Base-by-base conservation (phyloP, 2,113 vertebrate species). In the Pseudolaguvia tuberculata region DNA sequence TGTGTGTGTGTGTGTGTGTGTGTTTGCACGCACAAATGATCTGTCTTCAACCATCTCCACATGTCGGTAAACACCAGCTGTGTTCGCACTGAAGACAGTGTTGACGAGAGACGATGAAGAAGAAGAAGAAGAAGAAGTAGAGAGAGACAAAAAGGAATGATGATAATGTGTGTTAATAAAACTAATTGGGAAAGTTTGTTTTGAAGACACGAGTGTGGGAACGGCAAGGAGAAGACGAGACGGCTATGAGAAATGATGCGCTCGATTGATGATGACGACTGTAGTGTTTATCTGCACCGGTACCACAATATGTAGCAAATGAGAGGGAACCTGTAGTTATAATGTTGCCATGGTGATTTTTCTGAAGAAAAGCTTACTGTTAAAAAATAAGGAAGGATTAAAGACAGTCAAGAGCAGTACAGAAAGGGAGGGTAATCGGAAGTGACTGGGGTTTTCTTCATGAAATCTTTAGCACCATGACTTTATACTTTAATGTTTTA, bases 81-180 rank as follows among this genome's bases (percentile, higher is more conserved):
- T 57, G 76, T 68, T 80, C 75, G 42, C 72, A 39, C 59, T 61
- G 73, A 72, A 76, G 65, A 13, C 66, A 56, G 23, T 10, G 23
- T 55, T 45, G n/a, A 48, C n/a, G 57, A 70, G 63, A 63, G 66
- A 74, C 50, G 25, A 48, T 53, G 47, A 55, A 39, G 4, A 52
- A 50, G 4, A 14, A n/a, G 6, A 27, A 17, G 8, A n/a, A 35
- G 20, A 27, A 45, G 15, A 70, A 17, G n/a, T n/a, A n/a, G n/a
- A 12, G 21, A 39, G 42, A 29, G 21, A 23, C 55, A 63, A 62
- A 62, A 17, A 21, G 10, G 31, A 75, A 55, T 70, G 45, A 72
- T 47, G 79, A 59, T 78, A 70, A 80, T 78, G 78, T 75, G 76
- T 75, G 75, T 52, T 75, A 78, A 81, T 75, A 67, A 81, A 76